Evolutionary conservation across 1,140 invertebrate species (phyloP).

Genomic region (Rhopalosiphum padi): DNA sequence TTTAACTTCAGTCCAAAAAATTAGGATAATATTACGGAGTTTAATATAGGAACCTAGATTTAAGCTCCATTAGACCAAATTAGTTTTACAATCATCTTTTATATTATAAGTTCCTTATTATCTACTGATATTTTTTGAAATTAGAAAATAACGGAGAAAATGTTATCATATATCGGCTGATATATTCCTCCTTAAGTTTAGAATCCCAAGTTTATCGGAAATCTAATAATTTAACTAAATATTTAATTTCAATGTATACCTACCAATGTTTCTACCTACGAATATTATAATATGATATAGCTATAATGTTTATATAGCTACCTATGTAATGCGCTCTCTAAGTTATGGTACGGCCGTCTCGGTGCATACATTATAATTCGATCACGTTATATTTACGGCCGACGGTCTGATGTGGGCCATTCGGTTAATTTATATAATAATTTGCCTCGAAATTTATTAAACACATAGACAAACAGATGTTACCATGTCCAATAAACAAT

Average conservation of each 20-base stretch:
- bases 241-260: neutral
- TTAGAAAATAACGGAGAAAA: neutral
- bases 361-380: neutral
- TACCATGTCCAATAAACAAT: conserved; percentile 41
- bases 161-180: neutral
- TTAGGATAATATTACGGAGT: neutral
- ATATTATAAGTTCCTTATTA: neutral
- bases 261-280: neutral
- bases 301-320: neutral
- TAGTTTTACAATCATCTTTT: neutral
- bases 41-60: neutral
- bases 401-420: conserved; percentile 37
- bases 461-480: conserved; percentile 36
- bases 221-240: neutral
- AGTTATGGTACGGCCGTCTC: conserved; percentile 3
- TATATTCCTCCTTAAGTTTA: neutral
- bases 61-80: neutral
- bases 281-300: neutral
- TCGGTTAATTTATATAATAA: neutral
- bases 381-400: conserved; percentile 19
- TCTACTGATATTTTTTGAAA: neutral
- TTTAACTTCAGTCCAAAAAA: neutral
- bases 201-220: neutral
- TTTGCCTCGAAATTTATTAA: conserved; percentile 27
- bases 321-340: neutral